Evolutionary conservation across 2,113 vertebrate species (phyloP), one percentile per base, ranked within the genome.

Genomic region (Buteo buteo): DNA sequence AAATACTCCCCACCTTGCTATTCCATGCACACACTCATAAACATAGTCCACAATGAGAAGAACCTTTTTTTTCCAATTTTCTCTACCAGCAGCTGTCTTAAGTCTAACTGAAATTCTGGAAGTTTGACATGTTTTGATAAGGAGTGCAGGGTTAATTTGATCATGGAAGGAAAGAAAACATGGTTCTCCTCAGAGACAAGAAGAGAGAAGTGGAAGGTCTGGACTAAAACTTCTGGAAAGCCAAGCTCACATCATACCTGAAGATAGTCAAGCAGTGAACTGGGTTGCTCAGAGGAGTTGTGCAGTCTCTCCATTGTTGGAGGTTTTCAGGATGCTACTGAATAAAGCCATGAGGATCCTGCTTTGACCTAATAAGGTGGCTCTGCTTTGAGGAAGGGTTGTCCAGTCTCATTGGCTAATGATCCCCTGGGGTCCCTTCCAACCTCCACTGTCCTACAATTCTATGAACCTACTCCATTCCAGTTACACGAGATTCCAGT

Each of bases 271-370:
- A 62, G 55, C 10, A 57, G 36, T 29, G 45, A 11, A 22, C 11
- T 50, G 64, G 64, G 42, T 61, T 91, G 57, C 29, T 42, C 69
- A 29, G 22, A 82, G 55, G 25, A 66, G n/a, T 34, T 85, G 45
- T 32, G 44, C 52, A 42, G 24, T 32, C 61, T 69, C 70, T 69
- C 70, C 65, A 25, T 10, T 3, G 0, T 4, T n/a, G 44, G 10
- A 82, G 17, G 10, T 32, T 78, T 85, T 64, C 28, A n/a, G 29
- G 64, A 18, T 16, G 16, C 62, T 31, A 70, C 2, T 0, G 0
- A 65, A 62, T 8, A 55, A 66, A 78, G 52, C 20, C 38, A 49
- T 4, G 17, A 87, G 32, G 47, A 90, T 29, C 31, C 34, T 74
- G 69, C 54, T 86, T 57, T 71, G 66, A 50, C 20, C 62, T 44